These are phyloP conservation scores for Itoplectis maculator DNA, from an alignment of 2,888 invertebrate species.

Conservation along the genomic window DNA sequence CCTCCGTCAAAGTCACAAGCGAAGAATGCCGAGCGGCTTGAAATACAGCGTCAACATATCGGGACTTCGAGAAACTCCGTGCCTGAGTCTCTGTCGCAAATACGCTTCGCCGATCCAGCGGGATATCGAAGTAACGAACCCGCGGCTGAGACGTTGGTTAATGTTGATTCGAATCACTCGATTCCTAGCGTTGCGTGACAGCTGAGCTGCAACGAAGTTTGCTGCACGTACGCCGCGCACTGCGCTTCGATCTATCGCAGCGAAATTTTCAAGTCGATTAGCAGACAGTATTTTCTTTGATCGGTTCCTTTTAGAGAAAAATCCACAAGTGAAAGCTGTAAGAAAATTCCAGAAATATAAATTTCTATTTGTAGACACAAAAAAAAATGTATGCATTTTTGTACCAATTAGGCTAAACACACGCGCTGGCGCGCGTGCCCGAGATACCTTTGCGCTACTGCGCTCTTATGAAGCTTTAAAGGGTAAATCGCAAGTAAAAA, in stretches of 20 bases:
- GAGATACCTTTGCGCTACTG: too few species aligned
- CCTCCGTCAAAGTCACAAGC: neutral
- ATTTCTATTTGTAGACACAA: too few species aligned
- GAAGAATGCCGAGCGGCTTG: conserved; percentile 11
- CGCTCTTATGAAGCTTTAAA: too few species aligned
- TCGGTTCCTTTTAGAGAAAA: neutral
- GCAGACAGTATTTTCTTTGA: conserved; percentile 11
- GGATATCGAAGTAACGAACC: conserved; percentile 50
- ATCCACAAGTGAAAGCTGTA: neutral
- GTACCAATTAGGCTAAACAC: too few species aligned
- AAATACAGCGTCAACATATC: neutral
- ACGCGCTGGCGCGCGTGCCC: too few species aligned
- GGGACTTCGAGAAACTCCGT: neutral
- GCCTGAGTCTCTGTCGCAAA: conserved; percentile 12
- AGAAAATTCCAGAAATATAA: too few species aligned
- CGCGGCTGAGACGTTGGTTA: conserved; percentile 43
- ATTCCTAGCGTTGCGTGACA: conserved; percentile 41
- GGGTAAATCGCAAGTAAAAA: too few species aligned
- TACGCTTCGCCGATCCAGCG: conserved; percentile 9
- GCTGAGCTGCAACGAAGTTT: conserved; percentile 16
- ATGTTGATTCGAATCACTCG: conserved; percentile 49
- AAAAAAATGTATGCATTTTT: too few species aligned
- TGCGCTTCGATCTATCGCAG: conserved; percentile 18
- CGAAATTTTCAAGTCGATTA: conserved; percentile 2
- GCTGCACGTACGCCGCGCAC: neutral